These are phyloP conservation scores for Trissoscelio sp. DNA, from an alignment of 2,888 invertebrate species.

Conservation along the genomic window DNA sequence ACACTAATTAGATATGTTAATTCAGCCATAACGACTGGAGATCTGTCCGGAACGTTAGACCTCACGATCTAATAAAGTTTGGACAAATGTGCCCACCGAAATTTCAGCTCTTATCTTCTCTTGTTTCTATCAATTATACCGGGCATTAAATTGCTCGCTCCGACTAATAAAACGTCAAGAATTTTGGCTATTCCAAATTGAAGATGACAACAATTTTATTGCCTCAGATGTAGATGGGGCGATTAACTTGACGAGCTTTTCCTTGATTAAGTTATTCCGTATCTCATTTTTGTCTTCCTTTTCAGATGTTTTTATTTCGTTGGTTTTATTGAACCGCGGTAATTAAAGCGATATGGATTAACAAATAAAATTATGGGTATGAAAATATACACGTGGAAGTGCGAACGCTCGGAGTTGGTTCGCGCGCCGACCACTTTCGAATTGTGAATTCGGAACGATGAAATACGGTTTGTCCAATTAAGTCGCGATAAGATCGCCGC, in stretches of 20 bases:
- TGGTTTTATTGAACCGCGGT: constrained; percentile 17
- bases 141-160: constrained; percentile 26
- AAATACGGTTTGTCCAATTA: constrained; percentile 80
- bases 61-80: constrained; percentile 35
- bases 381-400: constrained; percentile 61
- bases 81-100: constrained; percentile 52
- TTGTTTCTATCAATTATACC: constrained; percentile 55
- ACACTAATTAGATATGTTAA: constrained; percentile 65
- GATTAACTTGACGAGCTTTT: constrained; percentile 31
- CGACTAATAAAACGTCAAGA: constrained; percentile 42
- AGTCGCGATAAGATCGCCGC: constrained; percentile 79
- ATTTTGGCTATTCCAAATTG: constrained; percentile 39
- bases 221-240: constrained; percentile 18
- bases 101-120: constrained; percentile 39
- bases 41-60: constrained; percentile 38
- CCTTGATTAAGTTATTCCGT: constrained; percentile 40
- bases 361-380: constrained; percentile 53
- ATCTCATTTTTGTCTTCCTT: neutral
- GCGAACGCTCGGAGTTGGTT: constrained; percentile 60
- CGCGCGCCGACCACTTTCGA: constrained; percentile 70
- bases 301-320: neutral
- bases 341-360: constrained; percentile 55
- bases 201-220: constrained; percentile 50
- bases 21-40: constrained; percentile 36
- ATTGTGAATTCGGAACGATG: constrained; percentile 73